phyloP scores from a whole-genome alignment of 2,797 vertebrate genomes.

The Percopsis omiscomaycus region DNA sequence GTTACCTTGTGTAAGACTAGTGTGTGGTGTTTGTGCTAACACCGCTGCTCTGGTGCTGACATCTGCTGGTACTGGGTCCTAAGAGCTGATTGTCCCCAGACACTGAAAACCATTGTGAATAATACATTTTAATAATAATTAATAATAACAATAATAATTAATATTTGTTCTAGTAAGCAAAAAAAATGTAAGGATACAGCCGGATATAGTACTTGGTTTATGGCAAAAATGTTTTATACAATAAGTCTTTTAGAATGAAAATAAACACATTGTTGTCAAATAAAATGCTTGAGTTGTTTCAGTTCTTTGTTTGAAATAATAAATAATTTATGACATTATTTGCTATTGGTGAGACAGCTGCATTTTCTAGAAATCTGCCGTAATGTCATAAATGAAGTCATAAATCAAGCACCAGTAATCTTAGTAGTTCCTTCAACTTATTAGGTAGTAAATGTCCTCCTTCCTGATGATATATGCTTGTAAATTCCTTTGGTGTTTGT shows the following conservation, averaged over 20 bases:
- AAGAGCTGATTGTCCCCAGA: constrained; percentile 1
- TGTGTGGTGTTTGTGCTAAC: not conserved
- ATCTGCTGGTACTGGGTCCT: constrained; percentile 38
- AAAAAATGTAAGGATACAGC: not conserved
- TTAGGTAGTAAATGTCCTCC: not conserved
- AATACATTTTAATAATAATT: constrained; percentile 16
- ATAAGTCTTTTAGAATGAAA: not conserved
- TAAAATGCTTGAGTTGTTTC: constrained; percentile 24
- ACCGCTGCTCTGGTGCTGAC: constrained; percentile 23
- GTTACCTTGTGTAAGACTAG: constrained; percentile 12
- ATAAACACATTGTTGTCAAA: constrained; percentile 31
- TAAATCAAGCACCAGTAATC: not conserved
- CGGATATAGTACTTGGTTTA: not conserved
- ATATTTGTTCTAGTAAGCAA: constrained; percentile 7
- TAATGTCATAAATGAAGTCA: too few species aligned
- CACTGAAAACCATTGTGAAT: constrained; percentile 28
- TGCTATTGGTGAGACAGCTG: too few species aligned
- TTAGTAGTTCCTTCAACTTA: not conserved
- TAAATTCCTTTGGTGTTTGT: constrained; percentile 37
- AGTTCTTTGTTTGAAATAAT: too few species aligned
- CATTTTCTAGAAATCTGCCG: too few species aligned
- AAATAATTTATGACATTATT: too few species aligned
- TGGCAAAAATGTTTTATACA: not conserved
- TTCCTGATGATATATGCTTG: constrained; percentile 6
- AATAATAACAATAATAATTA: too few species aligned